A percentile compares a stretch with the other conserved stretches of the same genome.
Conservation (phyloP, 2,888 invertebrate genomes). For the Temnothorax unifasciatus region DNA sequence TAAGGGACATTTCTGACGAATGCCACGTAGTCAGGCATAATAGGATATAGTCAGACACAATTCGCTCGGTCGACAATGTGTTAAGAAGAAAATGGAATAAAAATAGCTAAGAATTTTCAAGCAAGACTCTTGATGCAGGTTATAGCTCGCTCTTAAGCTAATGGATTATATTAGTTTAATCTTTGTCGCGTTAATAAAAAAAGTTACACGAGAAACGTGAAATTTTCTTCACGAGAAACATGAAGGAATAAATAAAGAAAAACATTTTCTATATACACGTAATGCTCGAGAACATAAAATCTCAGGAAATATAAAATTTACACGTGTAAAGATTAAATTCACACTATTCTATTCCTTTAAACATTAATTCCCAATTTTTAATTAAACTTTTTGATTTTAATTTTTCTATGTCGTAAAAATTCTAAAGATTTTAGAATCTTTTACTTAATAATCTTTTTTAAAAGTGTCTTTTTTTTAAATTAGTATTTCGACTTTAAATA, state of each 20-base stretch:
- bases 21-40: too few species aligned
- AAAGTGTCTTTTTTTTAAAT: background rate
- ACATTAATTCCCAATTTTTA: background rate
- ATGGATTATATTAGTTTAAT: constrained; percentile 44
- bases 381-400: background rate
- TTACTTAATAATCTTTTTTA: constrained; percentile 3
- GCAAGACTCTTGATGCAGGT: constrained; percentile 19
- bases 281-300: background rate
- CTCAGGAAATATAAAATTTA: constrained; percentile 3
- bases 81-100: constrained; percentile 35
- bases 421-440: background rate
- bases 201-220: constrained; percentile 8
- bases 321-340: background rate
- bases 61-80: too few species aligned
- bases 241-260: constrained; percentile 10
- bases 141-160: constrained; percentile 36
- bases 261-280: background rate
- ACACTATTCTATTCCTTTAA: background rate
- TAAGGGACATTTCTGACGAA: too few species aligned
- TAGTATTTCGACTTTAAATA: background rate
- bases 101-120: constrained; percentile 25
- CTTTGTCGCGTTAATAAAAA: background rate
- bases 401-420: background rate
- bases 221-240: background rate
- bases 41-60: too few species aligned